Conservation (phyloP, 2,888 invertebrate species). For the Drosophila atripex region DNA sequence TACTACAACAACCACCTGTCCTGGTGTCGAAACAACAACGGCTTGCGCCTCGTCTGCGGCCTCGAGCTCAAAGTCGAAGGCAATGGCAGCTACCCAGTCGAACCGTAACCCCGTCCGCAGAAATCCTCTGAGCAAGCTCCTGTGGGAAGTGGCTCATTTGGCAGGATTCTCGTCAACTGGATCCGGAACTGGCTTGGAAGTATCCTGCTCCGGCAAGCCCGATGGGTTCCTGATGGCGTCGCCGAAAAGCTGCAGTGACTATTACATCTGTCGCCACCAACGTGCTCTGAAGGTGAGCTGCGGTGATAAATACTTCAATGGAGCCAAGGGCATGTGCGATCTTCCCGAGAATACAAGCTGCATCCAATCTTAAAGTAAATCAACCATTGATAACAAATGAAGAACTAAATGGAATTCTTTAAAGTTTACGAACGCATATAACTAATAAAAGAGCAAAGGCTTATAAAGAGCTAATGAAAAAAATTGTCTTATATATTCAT, state of each 20-base stretch:
- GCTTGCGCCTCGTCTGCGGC: not conserved
- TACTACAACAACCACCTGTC: not conserved
- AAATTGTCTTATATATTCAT: too few relatives aligned
- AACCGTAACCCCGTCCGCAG: constrained; percentile 14
- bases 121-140: constrained; percentile 27
- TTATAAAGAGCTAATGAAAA: too few relatives aligned
- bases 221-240: constrained; percentile 68
- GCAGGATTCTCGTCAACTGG: not conserved
- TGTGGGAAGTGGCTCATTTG: constrained; percentile 28
- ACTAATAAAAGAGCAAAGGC: too few relatives aligned
- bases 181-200: constrained; percentile 8
- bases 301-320: constrained; percentile 69
- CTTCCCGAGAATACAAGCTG: constrained; percentile 69
- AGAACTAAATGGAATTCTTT: too few relatives aligned
- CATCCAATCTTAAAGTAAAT: constrained; percentile 36
- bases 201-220: constrained; percentile 60
- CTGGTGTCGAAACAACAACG: not conserved
- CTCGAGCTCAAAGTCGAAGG: constrained; percentile 1
- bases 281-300: constrained; percentile 61
- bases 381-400: too few relatives aligned
- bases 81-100: not conserved
- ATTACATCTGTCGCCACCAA: constrained; percentile 65
- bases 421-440: too few relatives aligned
- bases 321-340: constrained; percentile 70
- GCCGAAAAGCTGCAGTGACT: constrained; percentile 66